Evolutionary conservation across 2,797 vertebrate species (phyloP).

Genomic region (Taeniopygia guttata): DNA sequence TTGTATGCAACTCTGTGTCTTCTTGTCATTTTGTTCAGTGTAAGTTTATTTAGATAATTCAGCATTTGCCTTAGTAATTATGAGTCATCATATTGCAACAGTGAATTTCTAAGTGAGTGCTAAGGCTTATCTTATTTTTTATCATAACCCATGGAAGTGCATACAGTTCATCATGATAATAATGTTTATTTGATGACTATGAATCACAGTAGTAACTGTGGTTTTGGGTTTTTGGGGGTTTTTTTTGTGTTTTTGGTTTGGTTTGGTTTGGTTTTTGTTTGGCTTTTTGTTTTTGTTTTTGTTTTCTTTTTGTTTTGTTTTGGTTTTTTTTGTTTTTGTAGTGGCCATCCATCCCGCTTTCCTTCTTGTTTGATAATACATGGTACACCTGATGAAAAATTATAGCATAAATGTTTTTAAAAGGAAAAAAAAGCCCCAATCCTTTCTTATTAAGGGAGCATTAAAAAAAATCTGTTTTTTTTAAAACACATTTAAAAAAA

Average conservation of each 20-base stretch:
- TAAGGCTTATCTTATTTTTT: neutral
- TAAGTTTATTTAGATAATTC: slow-evolving; percentile 30
- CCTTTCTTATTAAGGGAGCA: rapidly evolving
- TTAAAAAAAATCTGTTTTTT: neutral
- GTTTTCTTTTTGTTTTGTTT: neutral
- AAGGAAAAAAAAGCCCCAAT: neutral
- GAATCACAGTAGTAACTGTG: neutral
- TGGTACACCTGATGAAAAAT: neutral
- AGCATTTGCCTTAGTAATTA: neutral
- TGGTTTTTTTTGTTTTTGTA: neutral
- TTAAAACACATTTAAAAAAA: neutral
- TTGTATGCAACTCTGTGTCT: slow-evolving; percentile 3
- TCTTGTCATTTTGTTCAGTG: neutral
- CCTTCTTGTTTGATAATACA: neutral
- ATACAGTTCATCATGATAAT: neutral
- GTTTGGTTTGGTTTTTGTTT: neutral
- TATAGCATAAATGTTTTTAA: neutral
- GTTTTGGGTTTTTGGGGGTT: too few species aligned
- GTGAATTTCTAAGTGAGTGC: neutral
- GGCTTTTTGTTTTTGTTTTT: neutral
- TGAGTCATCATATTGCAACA: neutral
- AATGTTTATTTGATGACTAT: neutral
- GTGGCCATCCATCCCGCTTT: neutral
- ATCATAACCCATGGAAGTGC: neutral
- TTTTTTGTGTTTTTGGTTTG: neutral